A percentile compares a stretch with the other conserved stretches of the same genome.
Evolutionary conservation across 2,888 invertebrate genomes (phyloP).

Genomic region (Hyposoter dolosus): DNA sequence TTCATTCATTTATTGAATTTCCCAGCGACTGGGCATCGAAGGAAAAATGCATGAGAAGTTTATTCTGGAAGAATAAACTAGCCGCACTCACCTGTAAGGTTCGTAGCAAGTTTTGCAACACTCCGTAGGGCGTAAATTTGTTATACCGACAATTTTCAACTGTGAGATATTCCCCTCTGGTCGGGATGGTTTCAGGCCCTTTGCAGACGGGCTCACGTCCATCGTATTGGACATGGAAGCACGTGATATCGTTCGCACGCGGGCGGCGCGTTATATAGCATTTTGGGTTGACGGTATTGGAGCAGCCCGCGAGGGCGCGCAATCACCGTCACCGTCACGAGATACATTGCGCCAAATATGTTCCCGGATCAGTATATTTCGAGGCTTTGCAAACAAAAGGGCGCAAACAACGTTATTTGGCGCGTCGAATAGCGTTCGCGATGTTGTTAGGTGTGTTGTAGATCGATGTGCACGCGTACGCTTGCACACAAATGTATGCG

Average conservation of each 20-base stretch:
- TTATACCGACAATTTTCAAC: slow-evolving; percentile 64
- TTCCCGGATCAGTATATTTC: neutral
- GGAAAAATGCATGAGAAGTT: neutral
- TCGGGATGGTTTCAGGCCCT: slow-evolving; percentile 7
- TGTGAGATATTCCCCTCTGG: slow-evolving; percentile 53
- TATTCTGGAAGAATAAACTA: neutral
- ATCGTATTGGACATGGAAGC: slow-evolving; percentile 68
- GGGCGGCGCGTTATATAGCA: slow-evolving; percentile 20
- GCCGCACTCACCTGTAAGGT: neutral
- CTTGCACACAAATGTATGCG: neutral
- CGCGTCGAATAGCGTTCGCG: neutral
- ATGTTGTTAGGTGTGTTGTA: neutral
- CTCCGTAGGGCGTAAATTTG: slow-evolving; percentile 19
- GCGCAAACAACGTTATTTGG: slow-evolving; percentile 5
- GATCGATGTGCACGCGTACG: neutral
- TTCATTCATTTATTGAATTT: neutral
- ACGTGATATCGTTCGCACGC: slow-evolving; percentile 73
- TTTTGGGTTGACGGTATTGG: slow-evolving; percentile 29
- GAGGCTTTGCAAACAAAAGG: neutral
- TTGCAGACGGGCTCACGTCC: slow-evolving; percentile 53
- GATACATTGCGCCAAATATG: slow-evolving; percentile 34
- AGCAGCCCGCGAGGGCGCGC: slow-evolving; percentile 3
- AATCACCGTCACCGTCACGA: slow-evolving; percentile 41
- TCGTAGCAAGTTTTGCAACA: neutral
- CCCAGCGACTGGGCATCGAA: neutral